Base-by-base conservation (phyloP, 2,888 invertebrate genomes). In the Leucoma salicis region DNA sequence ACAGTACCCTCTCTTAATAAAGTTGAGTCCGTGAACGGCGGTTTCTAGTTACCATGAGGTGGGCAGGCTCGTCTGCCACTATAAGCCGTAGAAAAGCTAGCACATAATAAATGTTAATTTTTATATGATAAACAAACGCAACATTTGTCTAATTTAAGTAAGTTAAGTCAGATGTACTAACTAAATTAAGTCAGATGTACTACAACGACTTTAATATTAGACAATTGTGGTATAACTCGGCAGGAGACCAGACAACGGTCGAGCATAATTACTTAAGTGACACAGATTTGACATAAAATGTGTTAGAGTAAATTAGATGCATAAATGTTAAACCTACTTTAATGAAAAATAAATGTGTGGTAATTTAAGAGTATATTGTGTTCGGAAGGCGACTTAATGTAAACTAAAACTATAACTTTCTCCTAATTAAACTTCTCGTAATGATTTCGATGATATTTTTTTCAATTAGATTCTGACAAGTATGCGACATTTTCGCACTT, bases 181-280 rank as follows among this genome's bases (percentile, higher is more conserved):
- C 44, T 46, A 45, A 43, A 57, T 57, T 53, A 54, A 42, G 34
- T 45, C 53, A 37, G 21, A 46, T n/a, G 42, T 53, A 46, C 49
- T 41, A 35, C n/a, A 66, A 60, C 59, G 50, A 52, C 39, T 37
- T 45, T 58, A 46, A 52, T 52, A 54, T 49, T 49, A 47, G 53
- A 53, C 47, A 49, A 48, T 55, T 47, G 49, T 38, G 44, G 49
- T 60, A 50, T 55, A 47, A 54, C 50, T 70, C 71, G 72, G 67
- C 62, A 59, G 42, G 34, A 45, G 36, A 64, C 63, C 66, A 66
- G 65, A 57, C 50, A 39, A 46, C 59, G 43, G 39, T 34, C 36
- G 33, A 12, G 45, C 38, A 50, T 53, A 49, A 63, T 57, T 46
- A 49, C 42, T 53, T 54, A 49, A 57, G 46, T 55, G 47, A 51